These are phyloP conservation scores for Calycopis cecrops DNA, from an alignment of 1,140 invertebrate genomes.

Conservation along the genomic window DNA sequence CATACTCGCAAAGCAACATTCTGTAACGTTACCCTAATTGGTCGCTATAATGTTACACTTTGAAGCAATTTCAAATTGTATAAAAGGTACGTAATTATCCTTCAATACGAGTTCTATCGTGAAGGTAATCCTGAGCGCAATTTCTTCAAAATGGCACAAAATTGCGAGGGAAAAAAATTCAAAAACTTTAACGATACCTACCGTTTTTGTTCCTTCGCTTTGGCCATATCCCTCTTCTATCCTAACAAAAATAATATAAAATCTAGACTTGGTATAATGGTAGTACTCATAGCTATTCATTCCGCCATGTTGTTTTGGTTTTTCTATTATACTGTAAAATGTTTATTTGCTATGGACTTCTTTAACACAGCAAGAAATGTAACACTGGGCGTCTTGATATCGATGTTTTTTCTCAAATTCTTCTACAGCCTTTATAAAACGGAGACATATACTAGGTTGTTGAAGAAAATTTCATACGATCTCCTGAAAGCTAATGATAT, in stretches of 20 bases:
- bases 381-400: conserved; percentile 36
- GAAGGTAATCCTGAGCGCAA: neutral
- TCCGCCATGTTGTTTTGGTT: conserved; percentile 44
- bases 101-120: too few relatives aligned
- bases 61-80: too few relatives aligned
- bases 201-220: conserved; percentile 42
- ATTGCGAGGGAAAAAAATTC: conserved; percentile 28
- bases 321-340: conserved; percentile 38
- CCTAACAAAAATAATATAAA: conserved; percentile 38
- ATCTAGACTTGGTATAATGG: conserved; percentile 29
- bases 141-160: conserved; percentile 14
- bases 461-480: conserved; percentile 43
- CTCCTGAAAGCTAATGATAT: conserved; percentile 43
- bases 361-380: conserved; percentile 46
- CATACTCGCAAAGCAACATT: too few relatives aligned
- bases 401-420: conserved; percentile 49
- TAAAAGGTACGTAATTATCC: too few relatives aligned
- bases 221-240: conserved; percentile 43
- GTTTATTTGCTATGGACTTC: conserved; percentile 33
- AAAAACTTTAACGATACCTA: conserved; percentile 54
- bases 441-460: conserved; percentile 34
- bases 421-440: conserved; percentile 39
- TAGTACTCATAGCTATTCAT: conserved; percentile 28
- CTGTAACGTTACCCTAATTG: too few relatives aligned
- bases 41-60: too few relatives aligned